Conservation (phyloP, 2,797 vertebrate species). For the Pseudochromis fuscus region DNA sequence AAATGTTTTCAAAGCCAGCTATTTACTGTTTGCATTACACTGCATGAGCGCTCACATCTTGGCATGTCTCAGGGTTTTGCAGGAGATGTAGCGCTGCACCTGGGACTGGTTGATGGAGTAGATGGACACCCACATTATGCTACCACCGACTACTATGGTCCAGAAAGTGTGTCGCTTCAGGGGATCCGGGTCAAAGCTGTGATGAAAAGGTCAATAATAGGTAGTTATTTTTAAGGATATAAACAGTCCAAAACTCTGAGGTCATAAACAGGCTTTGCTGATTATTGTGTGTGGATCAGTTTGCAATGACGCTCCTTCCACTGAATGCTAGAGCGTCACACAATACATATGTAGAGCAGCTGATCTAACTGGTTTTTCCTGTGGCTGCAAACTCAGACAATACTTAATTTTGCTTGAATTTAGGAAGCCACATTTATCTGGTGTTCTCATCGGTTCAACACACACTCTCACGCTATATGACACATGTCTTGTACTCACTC, state of each 20-base stretch:
- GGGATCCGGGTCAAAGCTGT: slow-evolving; percentile 87
- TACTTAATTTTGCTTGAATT: slow-evolving; percentile 1
- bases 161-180: slow-evolving; percentile 87
- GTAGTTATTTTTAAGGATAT: background rate
- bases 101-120: slow-evolving; percentile 89
- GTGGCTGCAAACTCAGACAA: background rate
- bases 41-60: slow-evolving; percentile 82
- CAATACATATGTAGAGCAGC: background rate
- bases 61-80: slow-evolving; percentile 84
- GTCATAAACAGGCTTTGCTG: background rate
- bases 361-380: background rate
- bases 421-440: background rate
- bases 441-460: background rate
- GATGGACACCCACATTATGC: slow-evolving; percentile 86
- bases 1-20: background rate
- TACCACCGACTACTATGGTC: slow-evolving; percentile 85
- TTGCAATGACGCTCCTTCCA: background rate
- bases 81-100: slow-evolving; percentile 89
- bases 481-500: slow-evolving; percentile 73
- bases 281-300: background rate
- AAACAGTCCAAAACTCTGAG: background rate
- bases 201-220: slow-evolving; percentile 1
- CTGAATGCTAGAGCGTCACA: background rate
- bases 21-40: background rate
- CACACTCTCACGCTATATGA: background rate